Evolutionary conservation across 1,140 invertebrate species (phyloP).

Genomic region (Papilio dardanus): DNA sequence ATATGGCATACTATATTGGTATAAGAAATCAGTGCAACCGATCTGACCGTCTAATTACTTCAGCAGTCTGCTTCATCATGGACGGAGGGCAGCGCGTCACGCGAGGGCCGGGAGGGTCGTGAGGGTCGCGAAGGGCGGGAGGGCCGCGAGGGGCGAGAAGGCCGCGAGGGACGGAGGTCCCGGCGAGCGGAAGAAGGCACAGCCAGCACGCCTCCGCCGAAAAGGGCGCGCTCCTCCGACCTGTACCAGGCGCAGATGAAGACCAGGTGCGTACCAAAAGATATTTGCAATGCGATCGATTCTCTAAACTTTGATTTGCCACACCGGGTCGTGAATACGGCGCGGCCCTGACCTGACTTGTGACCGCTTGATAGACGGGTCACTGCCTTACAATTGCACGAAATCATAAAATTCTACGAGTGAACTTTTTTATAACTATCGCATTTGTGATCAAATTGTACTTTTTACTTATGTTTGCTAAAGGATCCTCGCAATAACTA

Average conservation of each 20-base stretch:
- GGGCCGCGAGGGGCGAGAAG: slow-evolving; percentile 58
- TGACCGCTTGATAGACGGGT: slow-evolving; percentile 31
- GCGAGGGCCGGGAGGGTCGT: slow-evolving; percentile 50
- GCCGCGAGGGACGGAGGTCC: slow-evolving; percentile 68
- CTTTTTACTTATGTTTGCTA: not conserved
- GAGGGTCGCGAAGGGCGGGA: slow-evolving; percentile 62
- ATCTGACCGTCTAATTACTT: not conserved
- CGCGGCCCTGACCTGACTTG: slow-evolving; percentile 22
- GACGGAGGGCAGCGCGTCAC: slow-evolving; percentile 69
- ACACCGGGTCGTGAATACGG: not conserved
- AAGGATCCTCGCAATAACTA: not conserved
- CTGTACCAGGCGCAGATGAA: slow-evolving; percentile 83
- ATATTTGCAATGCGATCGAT: slow-evolving; percentile 18
- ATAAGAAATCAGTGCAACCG: not conserved
- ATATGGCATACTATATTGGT: too few species aligned
- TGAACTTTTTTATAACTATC: not conserved
- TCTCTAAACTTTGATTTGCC: slow-evolving; percentile 8
- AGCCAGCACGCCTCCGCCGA: slow-evolving; percentile 83
- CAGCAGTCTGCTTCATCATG: slow-evolving; percentile 73
- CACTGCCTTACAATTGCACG: slow-evolving; percentile 19
- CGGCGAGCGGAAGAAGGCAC: slow-evolving; percentile 74
- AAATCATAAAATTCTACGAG: slow-evolving; percentile 13
- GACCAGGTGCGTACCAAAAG: slow-evolving; percentile 63
- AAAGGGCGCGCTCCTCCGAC: slow-evolving; percentile 84
- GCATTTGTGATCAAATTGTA: not conserved